Conservation (phyloP, 2,797 vertebrate genomes). For the Dendrocincla tyrannina region DNA sequence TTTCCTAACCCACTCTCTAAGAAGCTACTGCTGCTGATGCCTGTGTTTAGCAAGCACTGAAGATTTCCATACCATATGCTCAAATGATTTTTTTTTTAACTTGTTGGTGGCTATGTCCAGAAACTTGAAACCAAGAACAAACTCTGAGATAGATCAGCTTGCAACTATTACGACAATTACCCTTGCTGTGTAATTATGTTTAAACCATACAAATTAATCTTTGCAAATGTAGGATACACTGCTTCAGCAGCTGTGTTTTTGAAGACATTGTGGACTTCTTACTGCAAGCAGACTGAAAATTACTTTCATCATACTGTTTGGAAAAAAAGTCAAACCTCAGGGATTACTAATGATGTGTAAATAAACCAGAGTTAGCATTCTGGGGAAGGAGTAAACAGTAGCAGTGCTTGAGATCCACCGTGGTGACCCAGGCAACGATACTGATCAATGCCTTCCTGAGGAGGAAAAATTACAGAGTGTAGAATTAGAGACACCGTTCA, state of each 20-base stretch:
- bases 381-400: slow-evolving; percentile 34
- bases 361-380: slow-evolving; percentile 39
- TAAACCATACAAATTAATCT: neutral
- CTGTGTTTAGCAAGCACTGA: neutral
- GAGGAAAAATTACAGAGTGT: neutral
- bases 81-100: neutral
- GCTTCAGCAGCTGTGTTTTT: slow-evolving; percentile 17
- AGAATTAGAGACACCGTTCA: slow-evolving; percentile 8
- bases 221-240: neutral
- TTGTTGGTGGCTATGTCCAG: neutral
- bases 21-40: neutral
- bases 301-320: neutral
- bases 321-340: slow-evolving; percentile 41
- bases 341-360: slow-evolving; percentile 34
- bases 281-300: slow-evolving; percentile 3
- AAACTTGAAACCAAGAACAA: neutral
- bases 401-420: neutral
- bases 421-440: neutral
- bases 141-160: neutral
- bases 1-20: neutral
- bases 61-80: neutral
- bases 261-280: neutral
- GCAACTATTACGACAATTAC: neutral
- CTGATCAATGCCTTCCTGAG: neutral
- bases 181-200: neutral